Evolutionary conservation across 1,140 invertebrate species (phyloP).

Genomic region (Probaryconus sp.): DNA sequence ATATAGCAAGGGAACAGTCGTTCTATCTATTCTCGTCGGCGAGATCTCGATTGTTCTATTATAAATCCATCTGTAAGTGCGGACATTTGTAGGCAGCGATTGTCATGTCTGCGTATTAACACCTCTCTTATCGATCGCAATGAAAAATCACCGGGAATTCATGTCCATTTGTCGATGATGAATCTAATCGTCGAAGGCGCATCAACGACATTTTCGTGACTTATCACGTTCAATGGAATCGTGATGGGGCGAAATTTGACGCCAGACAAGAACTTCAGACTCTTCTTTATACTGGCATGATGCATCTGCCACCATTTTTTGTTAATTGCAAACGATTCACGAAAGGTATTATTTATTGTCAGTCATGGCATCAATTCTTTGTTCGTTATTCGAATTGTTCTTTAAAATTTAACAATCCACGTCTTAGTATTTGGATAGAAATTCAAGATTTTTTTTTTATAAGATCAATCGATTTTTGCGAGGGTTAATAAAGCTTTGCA

Average conservation of each 20-base stretch:
- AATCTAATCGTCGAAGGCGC: conserved; percentile 5
- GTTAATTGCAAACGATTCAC: conserved; percentile 5
- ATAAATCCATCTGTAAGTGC: conserved; percentile 38
- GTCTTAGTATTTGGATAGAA: too few species aligned
- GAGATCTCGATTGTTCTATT: conserved; percentile 48
- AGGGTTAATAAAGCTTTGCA: too few species aligned
- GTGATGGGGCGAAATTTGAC: conserved; percentile 41
- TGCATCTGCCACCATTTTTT: too few species aligned
- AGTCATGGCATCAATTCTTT: not conserved
- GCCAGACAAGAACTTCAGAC: conserved; percentile 22
- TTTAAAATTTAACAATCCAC: too few species aligned
- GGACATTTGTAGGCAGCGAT: conserved; percentile 47
- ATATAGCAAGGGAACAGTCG: conserved; percentile 14
- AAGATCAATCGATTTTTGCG: too few species aligned
- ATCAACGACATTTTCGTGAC: conserved; percentile 57
- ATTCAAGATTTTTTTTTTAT: too few species aligned
- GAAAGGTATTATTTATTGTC: conserved; percentile 12
- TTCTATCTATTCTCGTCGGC: conserved; percentile 38
- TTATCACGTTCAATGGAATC: conserved; percentile 54
- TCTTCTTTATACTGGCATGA: not conserved
- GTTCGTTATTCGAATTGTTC: too few species aligned
- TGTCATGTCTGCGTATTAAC: conserved; percentile 55
- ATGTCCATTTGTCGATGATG: conserved; percentile 24
- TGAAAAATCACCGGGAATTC: conserved; percentile 19
- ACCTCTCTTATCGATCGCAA: conserved; percentile 52